A percentile compares a stretch with the other conserved stretches of the same genome.
phyloP scores from a whole-genome alignment of 2,113 vertebrate genomes.

The Chlamydotis undulata region DNA sequence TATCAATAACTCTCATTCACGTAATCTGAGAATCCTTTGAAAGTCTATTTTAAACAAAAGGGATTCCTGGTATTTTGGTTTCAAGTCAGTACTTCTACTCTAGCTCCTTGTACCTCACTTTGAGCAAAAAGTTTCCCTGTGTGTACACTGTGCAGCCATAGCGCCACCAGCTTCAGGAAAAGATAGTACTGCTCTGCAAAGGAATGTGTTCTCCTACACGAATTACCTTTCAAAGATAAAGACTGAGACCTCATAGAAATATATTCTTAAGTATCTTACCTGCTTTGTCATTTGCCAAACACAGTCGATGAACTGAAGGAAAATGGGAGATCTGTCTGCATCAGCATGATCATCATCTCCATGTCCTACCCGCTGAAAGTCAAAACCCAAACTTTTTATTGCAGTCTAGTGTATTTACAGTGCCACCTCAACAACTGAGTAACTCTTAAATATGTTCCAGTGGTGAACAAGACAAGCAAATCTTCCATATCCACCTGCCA shows the following conservation, averaged over 20 bases:
- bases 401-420: background rate
- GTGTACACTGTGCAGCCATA: fast-evolving
- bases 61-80: background rate
- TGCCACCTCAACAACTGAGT: background rate
- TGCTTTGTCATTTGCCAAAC: slow-evolving; percentile 98
- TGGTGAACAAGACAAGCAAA: background rate
- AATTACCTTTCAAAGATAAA: background rate
- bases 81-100: background rate
- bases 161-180: background rate
- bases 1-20: background rate
- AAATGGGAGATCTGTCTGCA: slow-evolving; percentile 94
- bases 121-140: background rate
- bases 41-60: background rate
- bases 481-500: background rate
- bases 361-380: slow-evolving; percentile 88
- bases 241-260: background rate
- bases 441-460: background rate
- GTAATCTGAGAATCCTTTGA: background rate
- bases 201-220: background rate
- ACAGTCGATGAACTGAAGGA: slow-evolving; percentile 96
- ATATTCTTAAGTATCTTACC: slow-evolving; percentile 72
- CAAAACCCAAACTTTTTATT: background rate
- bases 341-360: slow-evolving; percentile 91
- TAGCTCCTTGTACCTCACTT: background rate
- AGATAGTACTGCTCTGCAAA: background rate